These are phyloP conservation scores for Pygocentrus nattereri DNA, from an alignment of 2,797 vertebrate genomes.

Conservation along the genomic window DNA sequence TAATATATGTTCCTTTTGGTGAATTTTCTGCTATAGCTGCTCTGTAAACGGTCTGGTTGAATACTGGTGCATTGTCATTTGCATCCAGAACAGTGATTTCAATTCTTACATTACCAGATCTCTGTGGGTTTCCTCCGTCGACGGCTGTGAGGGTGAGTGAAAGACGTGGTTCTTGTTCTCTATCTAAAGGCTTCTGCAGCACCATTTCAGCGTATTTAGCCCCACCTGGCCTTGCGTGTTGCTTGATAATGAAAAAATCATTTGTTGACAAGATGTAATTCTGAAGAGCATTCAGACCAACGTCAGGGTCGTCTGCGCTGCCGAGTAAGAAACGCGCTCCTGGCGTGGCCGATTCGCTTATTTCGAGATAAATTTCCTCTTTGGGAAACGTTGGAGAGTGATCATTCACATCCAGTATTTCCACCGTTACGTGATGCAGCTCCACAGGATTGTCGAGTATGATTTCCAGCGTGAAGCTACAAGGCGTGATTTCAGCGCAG, in stretches of 20 bases:
- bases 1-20: background rate
- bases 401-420: conserved; percentile 50
- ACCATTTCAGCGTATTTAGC: conserved; percentile 14
- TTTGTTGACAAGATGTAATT: conserved; percentile 27
- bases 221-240: background rate
- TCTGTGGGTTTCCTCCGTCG: conserved; percentile 49
- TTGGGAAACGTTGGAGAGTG: conserved; percentile 32
- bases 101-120: conserved; percentile 43
- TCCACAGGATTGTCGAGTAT: conserved; percentile 60
- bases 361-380: conserved; percentile 27
- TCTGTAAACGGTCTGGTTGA: conserved; percentile 28
- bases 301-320: conserved; percentile 47
- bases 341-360: conserved; percentile 41
- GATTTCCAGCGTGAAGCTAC: conserved; percentile 69
- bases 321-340: conserved; percentile 41
- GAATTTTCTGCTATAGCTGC: conserved; percentile 34
- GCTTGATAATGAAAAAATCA: conserved; percentile 41
- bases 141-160: conserved; percentile 42
- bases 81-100: conserved; percentile 34
- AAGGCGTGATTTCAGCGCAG: conserved; percentile 63
- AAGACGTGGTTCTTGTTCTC: conserved; percentile 41
- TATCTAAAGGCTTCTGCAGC: conserved; percentile 43
- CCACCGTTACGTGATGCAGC: conserved; percentile 35
- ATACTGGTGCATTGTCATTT: conserved; percentile 56
- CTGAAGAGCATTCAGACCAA: conserved; percentile 49